These are phyloP conservation scores for Cossypha dichroa DNA, from an alignment of 2,797 vertebrate species.

Conservation along the genomic window DNA sequence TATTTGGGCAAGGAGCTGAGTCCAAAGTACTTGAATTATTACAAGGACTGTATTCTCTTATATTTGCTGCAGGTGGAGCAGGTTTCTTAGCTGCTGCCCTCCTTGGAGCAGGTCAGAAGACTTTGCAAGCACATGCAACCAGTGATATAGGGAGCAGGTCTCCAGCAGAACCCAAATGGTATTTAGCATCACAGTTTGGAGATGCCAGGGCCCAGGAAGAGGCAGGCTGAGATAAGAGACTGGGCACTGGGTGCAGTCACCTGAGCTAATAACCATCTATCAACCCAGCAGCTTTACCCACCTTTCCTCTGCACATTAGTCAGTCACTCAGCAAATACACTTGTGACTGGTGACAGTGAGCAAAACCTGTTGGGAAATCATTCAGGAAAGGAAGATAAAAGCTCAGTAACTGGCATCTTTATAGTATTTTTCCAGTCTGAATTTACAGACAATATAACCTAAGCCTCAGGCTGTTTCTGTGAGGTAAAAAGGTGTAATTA, in stretches of 20 bases:
- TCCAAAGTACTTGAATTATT: neutral
- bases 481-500: neutral
- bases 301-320: neutral
- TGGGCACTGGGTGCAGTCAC: neutral
- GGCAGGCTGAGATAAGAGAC: neutral
- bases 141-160: neutral
- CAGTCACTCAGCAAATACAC: neutral
- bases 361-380: neutral
- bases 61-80: neutral
- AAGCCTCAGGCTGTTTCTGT: neutral
- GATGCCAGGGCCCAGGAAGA: neutral
- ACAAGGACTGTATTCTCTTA: accelerated
- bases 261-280: neutral
- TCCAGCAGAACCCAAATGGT: neutral
- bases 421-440: neutral
- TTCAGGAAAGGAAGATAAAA: neutral
- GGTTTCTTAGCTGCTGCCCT: neutral
- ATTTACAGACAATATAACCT: neutral
- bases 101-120: neutral
- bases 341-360: neutral
- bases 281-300: neutral
- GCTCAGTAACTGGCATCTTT: neutral
- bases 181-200: neutral
- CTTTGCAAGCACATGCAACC: accelerated
- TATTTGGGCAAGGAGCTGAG: neutral